Conservation (phyloP, 37 sponge, comb jelly and placozoan genomes). For the Oscarella lobularis region DNA sequence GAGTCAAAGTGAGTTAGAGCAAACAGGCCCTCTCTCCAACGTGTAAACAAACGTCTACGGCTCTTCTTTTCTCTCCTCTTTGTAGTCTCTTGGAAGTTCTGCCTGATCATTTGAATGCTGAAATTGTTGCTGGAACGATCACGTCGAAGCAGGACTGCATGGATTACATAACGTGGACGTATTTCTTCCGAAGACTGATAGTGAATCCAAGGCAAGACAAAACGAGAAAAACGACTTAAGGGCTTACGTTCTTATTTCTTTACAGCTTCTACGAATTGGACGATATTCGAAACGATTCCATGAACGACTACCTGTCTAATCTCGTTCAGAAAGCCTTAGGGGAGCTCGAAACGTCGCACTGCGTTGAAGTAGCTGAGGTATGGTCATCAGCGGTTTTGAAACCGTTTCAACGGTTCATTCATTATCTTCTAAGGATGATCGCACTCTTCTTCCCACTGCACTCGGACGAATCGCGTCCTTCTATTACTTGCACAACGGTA, state of each 20-base stretch:
- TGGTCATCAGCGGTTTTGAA: too few relatives aligned
- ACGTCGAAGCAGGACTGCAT: slow-evolving; percentile 83
- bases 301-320: slow-evolving; percentile 49
- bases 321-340: slow-evolving; percentile 38
- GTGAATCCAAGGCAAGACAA: slow-evolving; percentile 72
- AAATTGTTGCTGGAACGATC: slow-evolving; percentile 91
- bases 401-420: too few relatives aligned
- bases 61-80: neutral
- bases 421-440: too few relatives aligned
- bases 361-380: slow-evolving; percentile 64
- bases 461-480: slow-evolving; percentile 89
- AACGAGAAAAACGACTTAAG: slow-evolving; percentile 4
- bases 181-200: slow-evolving; percentile 89
- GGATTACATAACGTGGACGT: slow-evolving; percentile 98
- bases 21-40: too few relatives aligned
- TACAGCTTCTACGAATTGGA: slow-evolving; percentile 69
- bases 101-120: slow-evolving; percentile 93
- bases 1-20: slow-evolving; percentile 76
- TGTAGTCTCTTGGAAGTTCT: slow-evolving; percentile 77
- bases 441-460: too few relatives aligned
- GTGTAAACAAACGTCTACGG: too few relatives aligned
- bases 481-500: slow-evolving; percentile 88
- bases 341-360: slow-evolving; percentile 53
- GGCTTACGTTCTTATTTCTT: neutral
- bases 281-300: slow-evolving; percentile 11